Base-by-base conservation (phyloP, 2,888 invertebrate species). In the Melipona beecheii region DNA sequence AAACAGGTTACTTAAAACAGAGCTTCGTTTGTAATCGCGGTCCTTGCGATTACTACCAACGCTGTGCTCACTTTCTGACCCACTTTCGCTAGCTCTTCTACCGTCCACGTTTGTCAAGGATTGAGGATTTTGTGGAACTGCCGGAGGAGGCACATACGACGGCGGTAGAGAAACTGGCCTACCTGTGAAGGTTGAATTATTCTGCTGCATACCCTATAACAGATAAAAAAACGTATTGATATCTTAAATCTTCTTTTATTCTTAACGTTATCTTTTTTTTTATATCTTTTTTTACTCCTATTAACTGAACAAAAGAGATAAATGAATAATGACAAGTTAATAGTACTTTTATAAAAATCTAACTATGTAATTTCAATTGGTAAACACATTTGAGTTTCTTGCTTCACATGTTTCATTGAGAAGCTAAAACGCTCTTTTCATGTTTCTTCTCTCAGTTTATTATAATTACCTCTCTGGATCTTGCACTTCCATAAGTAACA, bases 91-190 rank as follows among this genome's bases (percentile, higher is more conserved):
- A n/a, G 93, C 90, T 86, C 94, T 90, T 86, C 94, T 91, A 31
- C 93, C 91, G 56, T 94, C 94, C 5, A 93, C 91, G 2, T 93
- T 93, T 0, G 93, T 88, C 6, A 92, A 87, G 71, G 87, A 92
- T 78, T 91, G 91, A 62, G 91, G 84, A 36, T 89, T 91, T 73
- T 92, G 93, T 6, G 92, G 88, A 4, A 92, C 91, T 31, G 94
- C 93, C n/a, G 94, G 92, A 11, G 95, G 94, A 71, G 95, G 93
- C n/a, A 95, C 94, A 77, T 95, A 95, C n/a, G 95, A 95, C 27
- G 95, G 94, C 36, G 95, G 95, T 77, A 95, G 89, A 58, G 95
- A 94, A 21, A 94, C 91, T 64, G 94, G 94, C 87, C 94, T 92
- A n/a, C 93, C 89, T 15, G 91, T 91, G 56, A 92, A 92, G 43